Evolutionary conservation across 2,797 vertebrate species (phyloP).

Genomic region (Phyllotis vaccarum): DNA sequence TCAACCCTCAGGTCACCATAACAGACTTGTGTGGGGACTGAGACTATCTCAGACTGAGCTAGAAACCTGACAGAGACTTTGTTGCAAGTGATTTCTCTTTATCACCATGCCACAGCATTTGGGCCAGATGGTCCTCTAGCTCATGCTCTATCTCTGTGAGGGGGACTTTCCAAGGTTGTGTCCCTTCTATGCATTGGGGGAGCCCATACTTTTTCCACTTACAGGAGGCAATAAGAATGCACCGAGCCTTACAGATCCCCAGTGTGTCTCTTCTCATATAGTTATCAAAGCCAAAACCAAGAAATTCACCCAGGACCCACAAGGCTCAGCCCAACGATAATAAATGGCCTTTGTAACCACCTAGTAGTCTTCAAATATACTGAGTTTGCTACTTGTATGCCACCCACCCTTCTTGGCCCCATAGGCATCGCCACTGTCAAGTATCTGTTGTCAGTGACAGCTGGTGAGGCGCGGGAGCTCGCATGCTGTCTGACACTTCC

Average conservation of each 20-base stretch:
- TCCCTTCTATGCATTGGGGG: neutral
- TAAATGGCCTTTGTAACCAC: neutral
- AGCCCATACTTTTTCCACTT: neutral
- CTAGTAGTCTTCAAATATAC: neutral
- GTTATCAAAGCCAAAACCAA: slow-evolving; percentile 10
- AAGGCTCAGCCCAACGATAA: neutral
- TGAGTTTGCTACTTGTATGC: rapidly evolving
- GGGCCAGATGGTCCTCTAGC: neutral
- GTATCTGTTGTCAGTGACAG: slow-evolving; percentile 58
- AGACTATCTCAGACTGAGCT: neutral
- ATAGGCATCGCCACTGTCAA: slow-evolving; percentile 9
- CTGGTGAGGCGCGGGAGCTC: neutral
- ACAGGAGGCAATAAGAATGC: neutral
- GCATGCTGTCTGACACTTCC: neutral
- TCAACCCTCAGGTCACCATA: neutral
- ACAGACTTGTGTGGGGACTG: rapidly evolving
- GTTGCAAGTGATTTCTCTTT: neutral
- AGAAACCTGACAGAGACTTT: neutral
- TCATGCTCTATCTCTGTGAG: rapidly evolving
- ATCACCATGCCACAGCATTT: neutral
- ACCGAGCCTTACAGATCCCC: neutral
- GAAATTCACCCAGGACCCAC: neutral
- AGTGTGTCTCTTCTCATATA: neutral
- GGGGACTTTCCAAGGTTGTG: neutral
- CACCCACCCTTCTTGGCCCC: neutral